A percentile compares a stretch with the other conserved stretches of the same genome.
Conservation (phyloP, 2,797 vertebrate species). For the Zenarchopterus dispar region DNA sequence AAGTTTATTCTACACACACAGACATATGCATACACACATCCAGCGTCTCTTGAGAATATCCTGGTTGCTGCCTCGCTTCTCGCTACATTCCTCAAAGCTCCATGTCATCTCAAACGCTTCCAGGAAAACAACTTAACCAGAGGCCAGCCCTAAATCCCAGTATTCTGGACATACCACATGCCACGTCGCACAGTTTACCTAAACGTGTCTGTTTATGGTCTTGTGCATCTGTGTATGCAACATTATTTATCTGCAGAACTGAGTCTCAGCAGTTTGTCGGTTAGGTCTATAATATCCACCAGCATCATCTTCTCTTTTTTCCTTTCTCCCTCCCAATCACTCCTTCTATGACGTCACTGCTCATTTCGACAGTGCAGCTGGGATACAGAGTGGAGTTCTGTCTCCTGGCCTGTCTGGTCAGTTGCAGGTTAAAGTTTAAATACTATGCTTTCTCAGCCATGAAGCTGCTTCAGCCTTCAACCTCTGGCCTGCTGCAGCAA, state of each 20-base stretch:
- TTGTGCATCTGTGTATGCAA: constrained; percentile 12
- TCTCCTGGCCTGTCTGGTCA: constrained; percentile 24
- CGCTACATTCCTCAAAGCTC: constrained; percentile 80
- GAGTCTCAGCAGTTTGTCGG: constrained; percentile 25
- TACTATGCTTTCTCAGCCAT: constrained; percentile 24
- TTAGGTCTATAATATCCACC: constrained; percentile 19
- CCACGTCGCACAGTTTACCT: constrained; percentile 56
- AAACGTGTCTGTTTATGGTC: constrained; percentile 23
- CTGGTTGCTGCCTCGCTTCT: constrained; percentile 60
- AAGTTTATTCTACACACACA: constrained; percentile 25
- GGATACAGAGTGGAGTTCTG: constrained; percentile 36
- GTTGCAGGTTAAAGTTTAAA: constrained; percentile 36
- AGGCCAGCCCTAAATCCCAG: constrained; percentile 66
- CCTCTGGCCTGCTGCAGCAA: constrained; percentile 15
- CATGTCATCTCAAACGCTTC: constrained; percentile 81
- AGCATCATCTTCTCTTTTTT: constrained; percentile 13
- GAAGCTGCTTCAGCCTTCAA: constrained; percentile 54
- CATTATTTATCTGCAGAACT: constrained; percentile 10
- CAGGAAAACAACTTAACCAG: constrained; percentile 81
- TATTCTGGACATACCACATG: constrained; percentile 61
- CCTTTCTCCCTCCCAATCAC: constrained; percentile 39
- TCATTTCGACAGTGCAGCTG: constrained; percentile 50
- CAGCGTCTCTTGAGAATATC: constrained; percentile 56
- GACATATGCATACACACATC: constrained; percentile 17
- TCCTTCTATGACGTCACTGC: constrained; percentile 46